A percentile compares a stretch with the other conserved stretches of the same genome.
Evolutionary conservation across 2,113 vertebrate species (phyloP).

Genomic region (Lonchura striata): DNA sequence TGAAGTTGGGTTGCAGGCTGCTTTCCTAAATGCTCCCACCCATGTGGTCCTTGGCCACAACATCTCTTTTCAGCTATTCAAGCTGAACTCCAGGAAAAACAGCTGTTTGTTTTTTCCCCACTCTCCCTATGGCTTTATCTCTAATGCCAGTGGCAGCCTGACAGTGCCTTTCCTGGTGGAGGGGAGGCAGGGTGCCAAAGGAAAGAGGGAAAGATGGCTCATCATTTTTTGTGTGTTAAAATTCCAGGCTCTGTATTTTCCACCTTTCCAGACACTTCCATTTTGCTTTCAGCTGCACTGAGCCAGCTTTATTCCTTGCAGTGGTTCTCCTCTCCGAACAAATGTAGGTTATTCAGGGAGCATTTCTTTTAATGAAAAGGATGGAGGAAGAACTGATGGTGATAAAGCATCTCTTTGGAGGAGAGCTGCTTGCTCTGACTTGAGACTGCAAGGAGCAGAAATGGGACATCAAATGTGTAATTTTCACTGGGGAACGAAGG

Average conservation of each 20-base stretch:
- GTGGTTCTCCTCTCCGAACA: constrained; percentile 22
- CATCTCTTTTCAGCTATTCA: neutral
- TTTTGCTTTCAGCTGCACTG: constrained; percentile 37
- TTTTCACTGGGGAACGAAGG: constrained; percentile 16
- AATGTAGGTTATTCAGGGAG: constrained; percentile 58
- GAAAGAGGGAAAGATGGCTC: neutral
- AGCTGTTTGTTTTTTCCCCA: neutral
- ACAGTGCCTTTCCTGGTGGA: neutral
- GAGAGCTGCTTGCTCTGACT: constrained; percentile 1
- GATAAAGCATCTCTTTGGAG: constrained; percentile 49
- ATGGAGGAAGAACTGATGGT: constrained; percentile 49
- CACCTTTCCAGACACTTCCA: constrained; percentile 49
- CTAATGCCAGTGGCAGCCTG: neutral
- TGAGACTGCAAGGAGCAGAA: constrained; percentile 20
- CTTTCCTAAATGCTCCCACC: neutral
- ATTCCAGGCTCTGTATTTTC: neutral
- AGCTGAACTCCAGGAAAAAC: neutral
- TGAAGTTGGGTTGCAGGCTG: neutral
- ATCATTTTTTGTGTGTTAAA: neutral
- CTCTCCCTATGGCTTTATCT: neutral
- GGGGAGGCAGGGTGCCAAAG: neutral
- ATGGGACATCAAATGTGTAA: neutral
- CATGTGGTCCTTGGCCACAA: neutral
- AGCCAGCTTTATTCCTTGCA: constrained; percentile 41
- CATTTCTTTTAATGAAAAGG: constrained; percentile 61